Conservation (phyloP, 1,140 invertebrate genomes). For the Batillaria attramentaria region DNA sequence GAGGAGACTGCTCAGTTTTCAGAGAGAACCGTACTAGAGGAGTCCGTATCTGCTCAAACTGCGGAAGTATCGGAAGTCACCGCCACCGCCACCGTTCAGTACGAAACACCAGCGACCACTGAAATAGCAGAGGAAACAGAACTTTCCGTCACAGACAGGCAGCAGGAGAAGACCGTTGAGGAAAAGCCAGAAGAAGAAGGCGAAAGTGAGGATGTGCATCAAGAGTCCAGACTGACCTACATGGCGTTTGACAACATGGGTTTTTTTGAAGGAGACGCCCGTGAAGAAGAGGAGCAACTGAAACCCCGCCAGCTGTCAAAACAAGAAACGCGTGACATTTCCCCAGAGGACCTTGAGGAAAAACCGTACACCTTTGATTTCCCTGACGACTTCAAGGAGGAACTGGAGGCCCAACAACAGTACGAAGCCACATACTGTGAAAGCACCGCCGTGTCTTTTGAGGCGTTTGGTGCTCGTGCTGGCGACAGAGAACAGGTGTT, state of each 20-base stretch:
- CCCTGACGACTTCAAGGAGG: slow-evolving; percentile 48
- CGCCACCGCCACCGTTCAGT: slow-evolving; percentile 24
- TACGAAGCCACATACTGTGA: slow-evolving; percentile 41
- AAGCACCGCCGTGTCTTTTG: slow-evolving; percentile 21
- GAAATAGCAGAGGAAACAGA: slow-evolving; percentile 12
- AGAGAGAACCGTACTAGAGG: slow-evolving; percentile 1
- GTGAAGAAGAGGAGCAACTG: slow-evolving; percentile 40
- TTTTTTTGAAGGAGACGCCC: slow-evolving; percentile 72
- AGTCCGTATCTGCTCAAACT: neutral
- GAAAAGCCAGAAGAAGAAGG: neutral
- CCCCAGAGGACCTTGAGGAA: slow-evolving; percentile 65
- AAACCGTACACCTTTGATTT: slow-evolving; percentile 55
- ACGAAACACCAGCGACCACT: slow-evolving; percentile 27
- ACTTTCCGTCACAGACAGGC: slow-evolving; percentile 26
- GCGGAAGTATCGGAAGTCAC: slow-evolving; percentile 21
- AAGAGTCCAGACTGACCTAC: slow-evolving; percentile 52
- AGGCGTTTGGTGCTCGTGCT: slow-evolving; percentile 21
- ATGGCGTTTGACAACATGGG: slow-evolving; percentile 74
- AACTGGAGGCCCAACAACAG: slow-evolving; percentile 38
- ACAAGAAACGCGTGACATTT: slow-evolving; percentile 58
- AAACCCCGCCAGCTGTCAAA: slow-evolving; percentile 13
- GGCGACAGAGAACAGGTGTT: slow-evolving; percentile 28
- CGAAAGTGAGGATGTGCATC: slow-evolving; percentile 21
- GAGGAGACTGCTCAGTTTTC: neutral
- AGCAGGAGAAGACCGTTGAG: slow-evolving; percentile 15